Percentiles rank a stretch among this genome's conserved stretches.
Conservation (phyloP, 2,113 vertebrate genomes). For the Pitta sordida region DNA sequence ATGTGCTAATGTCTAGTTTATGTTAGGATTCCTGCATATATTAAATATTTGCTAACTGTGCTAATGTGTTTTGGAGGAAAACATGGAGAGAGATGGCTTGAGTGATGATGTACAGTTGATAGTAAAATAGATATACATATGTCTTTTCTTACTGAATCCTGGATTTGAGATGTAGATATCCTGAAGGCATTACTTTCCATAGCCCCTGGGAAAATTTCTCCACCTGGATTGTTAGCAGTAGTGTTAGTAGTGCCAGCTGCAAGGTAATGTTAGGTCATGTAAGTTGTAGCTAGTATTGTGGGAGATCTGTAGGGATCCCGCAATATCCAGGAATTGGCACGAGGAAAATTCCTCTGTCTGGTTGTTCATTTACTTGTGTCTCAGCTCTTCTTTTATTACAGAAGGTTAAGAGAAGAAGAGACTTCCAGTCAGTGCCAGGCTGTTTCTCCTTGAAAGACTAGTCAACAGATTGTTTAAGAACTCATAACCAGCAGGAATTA, state of each 20-base stretch:
- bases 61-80: neutral
- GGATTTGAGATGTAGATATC: neutral
- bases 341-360: neutral
- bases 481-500: neutral
- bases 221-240: neutral
- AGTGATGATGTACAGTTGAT: neutral
- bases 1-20: neutral
- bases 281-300: neutral
- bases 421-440: neutral
- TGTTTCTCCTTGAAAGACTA: neutral
- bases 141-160: neutral
- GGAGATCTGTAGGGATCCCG: rapidly evolving
- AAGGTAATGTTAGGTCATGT: neutral
- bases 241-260: neutral
- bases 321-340: neutral
- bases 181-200: neutral
- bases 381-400: neutral
- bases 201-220: neutral
- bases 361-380: neutral
- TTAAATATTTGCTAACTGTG: neutral
- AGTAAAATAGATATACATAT: neutral
- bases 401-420: neutral
- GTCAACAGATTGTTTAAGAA: neutral
- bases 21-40: neutral
- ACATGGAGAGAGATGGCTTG: neutral